Base-by-base conservation (phyloP, 2,113 vertebrate genomes). In the Machaerirhynchus nigripectus region DNA sequence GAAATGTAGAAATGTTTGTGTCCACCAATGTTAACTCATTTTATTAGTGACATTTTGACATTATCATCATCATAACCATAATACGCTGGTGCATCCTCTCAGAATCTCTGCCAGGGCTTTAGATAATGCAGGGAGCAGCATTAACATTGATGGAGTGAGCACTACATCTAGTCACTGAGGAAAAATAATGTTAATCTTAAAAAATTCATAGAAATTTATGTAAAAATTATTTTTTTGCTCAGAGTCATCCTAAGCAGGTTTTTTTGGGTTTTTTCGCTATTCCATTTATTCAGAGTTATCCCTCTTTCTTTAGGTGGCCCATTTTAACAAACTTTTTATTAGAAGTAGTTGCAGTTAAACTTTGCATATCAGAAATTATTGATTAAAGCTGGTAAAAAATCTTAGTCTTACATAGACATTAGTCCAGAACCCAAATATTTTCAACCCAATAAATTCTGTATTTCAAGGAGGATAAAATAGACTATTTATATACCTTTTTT, bases 221-320 rank as follows among this genome's bases (percentile, higher is more conserved):
- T 59, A 65, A 88, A 83, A n/a, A 5, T 15, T 31, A 0, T 21
- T 50, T 79, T 79, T 79, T 93, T 61, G 3, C 9, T 74, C 17
- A 37, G 11, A 80, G n/a, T 69, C 6, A 28, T 57, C 44, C 64
- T 63, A 23, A 35, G 3, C 30, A 6, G 13, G 39, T 39, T 39
- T 8, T 39, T 8, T 22, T 6, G 3, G 26, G 2, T 4, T 10
- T 26, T 33, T 30, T 33, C 2, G 8, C 2, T 30, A 9, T 19
- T 83, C 78, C 20, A 24, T 74, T 22, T 53, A 15, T 53, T 81
- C 37, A 47, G 23, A 64, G 11, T 65, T 59, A 10, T 76, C 23
- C 68, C 2, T 79, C 24, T 44, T 77, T 57, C 52, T 84, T 50
- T 33, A 69, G 3, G 52, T 18, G 10, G 8, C 2, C 3, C 7